These are phyloP conservation scores for Acholoe squamosa DNA, from an alignment of 2,888 invertebrate genomes.

Conservation along the genomic window DNA sequence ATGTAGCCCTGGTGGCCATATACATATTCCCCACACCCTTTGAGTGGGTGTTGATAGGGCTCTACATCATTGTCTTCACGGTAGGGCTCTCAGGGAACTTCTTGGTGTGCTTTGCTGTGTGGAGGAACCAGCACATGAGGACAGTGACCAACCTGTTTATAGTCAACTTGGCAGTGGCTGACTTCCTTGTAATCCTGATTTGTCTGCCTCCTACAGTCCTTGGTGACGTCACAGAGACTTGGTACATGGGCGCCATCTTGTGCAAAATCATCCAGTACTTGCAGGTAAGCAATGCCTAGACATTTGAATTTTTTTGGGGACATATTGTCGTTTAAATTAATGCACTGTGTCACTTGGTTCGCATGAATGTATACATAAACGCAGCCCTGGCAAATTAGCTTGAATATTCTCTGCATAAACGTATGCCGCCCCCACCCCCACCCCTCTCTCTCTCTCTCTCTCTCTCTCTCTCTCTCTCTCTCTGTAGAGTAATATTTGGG, in stretches of 20 bases:
- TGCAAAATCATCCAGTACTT: slow-evolving; percentile 95
- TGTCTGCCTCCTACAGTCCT: slow-evolving; percentile 94
- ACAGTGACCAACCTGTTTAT: slow-evolving; percentile 97
- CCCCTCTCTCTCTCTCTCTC: no score
- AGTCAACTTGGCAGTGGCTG: slow-evolving; percentile 92
- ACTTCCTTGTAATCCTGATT: slow-evolving; percentile 93
- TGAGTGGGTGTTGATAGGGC: slow-evolving; percentile 87
- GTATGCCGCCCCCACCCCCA: no score
- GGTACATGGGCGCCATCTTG: slow-evolving; percentile 93
- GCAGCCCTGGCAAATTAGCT: no score
- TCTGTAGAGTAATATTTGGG: no score
- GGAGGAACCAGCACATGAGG: slow-evolving; percentile 93
- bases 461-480: no score
- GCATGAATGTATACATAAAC: no score
- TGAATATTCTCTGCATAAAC: no score
- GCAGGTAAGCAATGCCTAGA: slow-evolving; percentile 92
- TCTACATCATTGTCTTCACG: slow-evolving; percentile 91
- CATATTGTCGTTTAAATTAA: no score
- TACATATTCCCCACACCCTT: slow-evolving; percentile 72
- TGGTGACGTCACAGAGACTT: slow-evolving; percentile 96
- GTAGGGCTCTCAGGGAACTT: slow-evolving; percentile 93
- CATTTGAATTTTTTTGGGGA: no score
- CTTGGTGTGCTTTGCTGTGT: slow-evolving; percentile 94
- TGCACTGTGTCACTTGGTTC: no score
- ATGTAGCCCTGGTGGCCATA: slow-evolving; percentile 72